Percentiles rank a stretch among this genome's conserved stretches.
Conservation (phyloP, 2,888 invertebrate species). For the Liopterus haemorrhoidalis region DNA sequence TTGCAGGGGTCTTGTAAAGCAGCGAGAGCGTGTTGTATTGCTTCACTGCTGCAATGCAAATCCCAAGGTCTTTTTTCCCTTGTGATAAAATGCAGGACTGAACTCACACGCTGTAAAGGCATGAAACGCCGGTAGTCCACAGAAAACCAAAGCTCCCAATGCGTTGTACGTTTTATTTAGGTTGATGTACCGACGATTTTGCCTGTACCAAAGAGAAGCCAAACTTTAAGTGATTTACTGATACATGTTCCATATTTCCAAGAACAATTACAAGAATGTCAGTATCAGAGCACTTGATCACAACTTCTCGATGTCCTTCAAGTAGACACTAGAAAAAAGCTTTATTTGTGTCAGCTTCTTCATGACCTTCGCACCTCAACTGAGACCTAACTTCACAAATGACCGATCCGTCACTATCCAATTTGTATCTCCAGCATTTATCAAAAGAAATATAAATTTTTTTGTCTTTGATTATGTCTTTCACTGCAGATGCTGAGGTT, state of each 20-base stretch:
- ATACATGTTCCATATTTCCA: neutral
- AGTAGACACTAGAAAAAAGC: neutral
- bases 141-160: neutral
- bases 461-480: too few species aligned
- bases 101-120: neutral
- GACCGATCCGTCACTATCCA: too few species aligned
- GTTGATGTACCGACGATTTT: neutral
- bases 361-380: neutral
- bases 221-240: neutral
- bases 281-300: conserved; percentile 1
- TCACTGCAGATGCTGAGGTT: too few species aligned
- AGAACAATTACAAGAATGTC: conserved; percentile 1
- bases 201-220: neutral
- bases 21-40: too few species aligned
- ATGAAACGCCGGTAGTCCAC: neutral
- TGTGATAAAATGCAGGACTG: conserved; percentile 2
- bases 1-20: too few species aligned
- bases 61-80: neutral
- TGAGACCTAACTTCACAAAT: too few species aligned
- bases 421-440: too few species aligned
- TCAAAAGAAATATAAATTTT: too few species aligned
- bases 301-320: neutral
- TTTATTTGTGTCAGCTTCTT: neutral
- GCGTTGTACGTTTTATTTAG: neutral
- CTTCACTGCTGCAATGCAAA: neutral